Evolutionary conservation across 2,113 vertebrate species (phyloP).

Genomic region (Hassar affinis): DNA sequence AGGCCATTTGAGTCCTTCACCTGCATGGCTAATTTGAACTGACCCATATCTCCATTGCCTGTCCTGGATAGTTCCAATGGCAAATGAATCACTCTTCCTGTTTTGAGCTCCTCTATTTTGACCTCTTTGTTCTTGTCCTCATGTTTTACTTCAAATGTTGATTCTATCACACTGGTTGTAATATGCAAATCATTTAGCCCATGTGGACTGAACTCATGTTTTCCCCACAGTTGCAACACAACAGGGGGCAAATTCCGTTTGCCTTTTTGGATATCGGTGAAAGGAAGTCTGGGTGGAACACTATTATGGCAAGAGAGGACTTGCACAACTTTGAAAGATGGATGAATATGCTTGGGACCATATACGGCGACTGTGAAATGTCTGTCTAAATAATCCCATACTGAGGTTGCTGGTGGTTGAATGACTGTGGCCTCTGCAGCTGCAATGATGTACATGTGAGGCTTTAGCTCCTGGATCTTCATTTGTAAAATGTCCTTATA

Average conservation of each 20-base stretch:
- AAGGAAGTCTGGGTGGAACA: conserved; percentile 82
- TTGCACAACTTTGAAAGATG: conserved; percentile 84
- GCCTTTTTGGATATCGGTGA: conserved; percentile 79
- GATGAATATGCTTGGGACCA: conserved; percentile 91
- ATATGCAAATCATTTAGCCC: conserved; percentile 79
- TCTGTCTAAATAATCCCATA: conserved; percentile 80
- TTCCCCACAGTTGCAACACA: conserved; percentile 94
- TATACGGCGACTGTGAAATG: conserved; percentile 85
- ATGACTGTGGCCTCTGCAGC: conserved; percentile 76
- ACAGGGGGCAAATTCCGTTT: conserved; percentile 82
- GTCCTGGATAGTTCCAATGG: conserved; percentile 75
- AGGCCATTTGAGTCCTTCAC: conserved; percentile 68
- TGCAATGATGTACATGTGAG: conserved; percentile 81
- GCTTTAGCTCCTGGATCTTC: conserved; percentile 79
- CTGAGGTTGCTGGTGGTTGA: conserved; percentile 75
- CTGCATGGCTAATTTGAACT: conserved; percentile 79
- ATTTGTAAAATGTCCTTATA: conserved; percentile 85
- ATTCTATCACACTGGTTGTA: conserved; percentile 69
- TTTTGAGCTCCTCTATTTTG: conserved; percentile 76
- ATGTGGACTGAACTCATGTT: conserved; percentile 78
- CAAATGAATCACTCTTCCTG: conserved; percentile 76
- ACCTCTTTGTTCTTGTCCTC: conserved; percentile 79
- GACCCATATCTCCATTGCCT: conserved; percentile 69
- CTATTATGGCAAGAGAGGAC: conserved; percentile 84
- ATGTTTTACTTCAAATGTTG: conserved; percentile 79